A percentile compares a stretch with the other conserved stretches of the same genome.
phyloP scores from a whole-genome alignment of 2,888 invertebrate species.

The Drosophila affinis region DNA sequence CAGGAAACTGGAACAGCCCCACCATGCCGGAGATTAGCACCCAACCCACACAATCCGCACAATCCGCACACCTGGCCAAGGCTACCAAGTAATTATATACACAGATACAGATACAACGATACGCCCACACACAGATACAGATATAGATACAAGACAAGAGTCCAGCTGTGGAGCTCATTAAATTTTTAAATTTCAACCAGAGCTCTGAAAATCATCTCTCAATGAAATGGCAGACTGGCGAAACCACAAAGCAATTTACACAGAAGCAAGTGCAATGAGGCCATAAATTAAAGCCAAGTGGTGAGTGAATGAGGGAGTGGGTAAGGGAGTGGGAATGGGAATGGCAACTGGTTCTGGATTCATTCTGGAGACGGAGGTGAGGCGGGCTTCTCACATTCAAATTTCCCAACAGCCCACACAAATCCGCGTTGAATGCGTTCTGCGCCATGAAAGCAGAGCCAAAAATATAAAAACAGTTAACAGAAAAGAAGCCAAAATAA shows the following conservation, averaged over 20 bases:
- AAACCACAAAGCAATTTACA: slow-evolving; percentile 65
- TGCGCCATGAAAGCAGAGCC: slow-evolving; percentile 41
- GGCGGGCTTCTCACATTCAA: slow-evolving; percentile 61
- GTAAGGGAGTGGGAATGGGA: not conserved
- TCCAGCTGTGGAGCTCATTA: slow-evolving; percentile 42
- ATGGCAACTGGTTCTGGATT: not conserved
- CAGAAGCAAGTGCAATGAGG: slow-evolving; percentile 48
- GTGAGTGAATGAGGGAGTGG: not conserved
- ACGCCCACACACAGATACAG: not conserved
- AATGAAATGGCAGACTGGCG: slow-evolving; percentile 42
- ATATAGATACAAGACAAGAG: not conserved
- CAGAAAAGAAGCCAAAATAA: slow-evolving; percentile 25
- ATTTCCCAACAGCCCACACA: slow-evolving; percentile 58
- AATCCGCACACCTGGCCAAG: slow-evolving; percentile 14
- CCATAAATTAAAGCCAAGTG: slow-evolving; percentile 55
- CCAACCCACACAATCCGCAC: slow-evolving; percentile 5
- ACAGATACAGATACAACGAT: not conserved
- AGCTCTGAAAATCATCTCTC: slow-evolving; percentile 49
- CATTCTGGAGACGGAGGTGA: not conserved
- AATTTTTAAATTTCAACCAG: slow-evolving; percentile 47
- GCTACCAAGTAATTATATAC: slow-evolving; percentile 6
- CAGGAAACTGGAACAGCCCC: slow-evolving; percentile 48
- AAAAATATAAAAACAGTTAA: slow-evolving; percentile 39
- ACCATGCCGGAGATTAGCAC: slow-evolving; percentile 58
- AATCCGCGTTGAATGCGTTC: slow-evolving; percentile 63